A percentile compares a stretch with the other conserved stretches of the same genome.
These are phyloP conservation scores for Drosophila sproati DNA, from an alignment of 1,140 invertebrate species.

Conservation along the genomic window DNA sequence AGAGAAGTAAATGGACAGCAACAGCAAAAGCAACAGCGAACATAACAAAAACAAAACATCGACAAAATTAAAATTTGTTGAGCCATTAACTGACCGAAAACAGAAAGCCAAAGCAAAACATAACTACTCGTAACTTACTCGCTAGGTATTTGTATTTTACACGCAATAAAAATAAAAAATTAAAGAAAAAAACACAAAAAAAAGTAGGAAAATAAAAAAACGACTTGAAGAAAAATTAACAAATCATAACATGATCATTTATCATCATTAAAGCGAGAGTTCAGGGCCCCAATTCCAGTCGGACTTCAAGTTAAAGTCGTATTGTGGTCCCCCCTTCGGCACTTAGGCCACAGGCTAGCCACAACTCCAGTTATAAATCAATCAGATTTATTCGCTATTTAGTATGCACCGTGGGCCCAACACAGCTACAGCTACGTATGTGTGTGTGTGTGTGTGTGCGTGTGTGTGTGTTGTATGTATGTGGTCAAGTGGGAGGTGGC, in stretches of 20 bases:
- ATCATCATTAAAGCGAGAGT: slow-evolving; percentile 74
- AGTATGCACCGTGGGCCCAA: slow-evolving; percentile 29
- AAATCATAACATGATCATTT: slow-evolving; percentile 83
- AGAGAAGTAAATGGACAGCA: not conserved
- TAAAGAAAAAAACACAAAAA: no score
- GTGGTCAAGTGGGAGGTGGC: slow-evolving; percentile 11
- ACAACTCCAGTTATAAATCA: slow-evolving; percentile 78
- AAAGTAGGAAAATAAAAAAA: not conserved
- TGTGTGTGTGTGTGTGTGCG: no score
- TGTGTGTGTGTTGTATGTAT: not conserved
- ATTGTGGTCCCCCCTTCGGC: slow-evolving; percentile 28
- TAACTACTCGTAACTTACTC: slow-evolving; percentile 49
- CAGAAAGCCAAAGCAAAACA: slow-evolving; percentile 36
- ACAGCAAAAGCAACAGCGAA: slow-evolving; percentile 10
- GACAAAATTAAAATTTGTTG: slow-evolving; percentile 31
- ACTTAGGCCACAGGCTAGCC: slow-evolving; percentile 36
- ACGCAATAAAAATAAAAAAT: slow-evolving; percentile 62
- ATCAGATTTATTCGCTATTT: slow-evolving; percentile 77
- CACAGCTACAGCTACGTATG: not conserved
- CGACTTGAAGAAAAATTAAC: slow-evolving; percentile 73
- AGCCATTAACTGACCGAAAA: slow-evolving; percentile 59
- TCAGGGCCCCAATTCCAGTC: slow-evolving; percentile 12
- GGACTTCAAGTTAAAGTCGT: slow-evolving; percentile 21
- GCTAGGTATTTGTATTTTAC: slow-evolving; percentile 48
- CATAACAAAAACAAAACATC: slow-evolving; percentile 8